These are phyloP conservation scores for Eufriesea mexicana DNA, from an alignment of 1,140 invertebrate genomes.

Conservation along the genomic window DNA sequence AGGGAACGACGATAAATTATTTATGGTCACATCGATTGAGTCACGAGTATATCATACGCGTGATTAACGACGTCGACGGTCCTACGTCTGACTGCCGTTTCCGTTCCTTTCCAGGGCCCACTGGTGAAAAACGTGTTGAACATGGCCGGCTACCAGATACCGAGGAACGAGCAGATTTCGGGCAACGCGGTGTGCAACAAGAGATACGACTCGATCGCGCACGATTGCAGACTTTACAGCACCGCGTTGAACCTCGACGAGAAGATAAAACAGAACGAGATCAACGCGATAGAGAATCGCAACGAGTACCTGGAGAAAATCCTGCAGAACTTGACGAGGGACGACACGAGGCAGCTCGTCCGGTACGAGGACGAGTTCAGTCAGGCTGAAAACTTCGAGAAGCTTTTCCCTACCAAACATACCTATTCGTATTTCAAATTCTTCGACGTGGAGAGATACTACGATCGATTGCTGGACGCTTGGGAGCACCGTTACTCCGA, in stretches of 20 bases:
- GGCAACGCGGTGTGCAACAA: conserved; percentile 44
- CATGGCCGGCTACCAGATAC: conserved; percentile 93
- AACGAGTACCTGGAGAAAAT: conserved; percentile 89
- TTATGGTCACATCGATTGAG: background rate
- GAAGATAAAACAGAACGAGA: conserved; percentile 83
- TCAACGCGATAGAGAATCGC: conserved; percentile 84
- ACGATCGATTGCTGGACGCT: conserved; percentile 96
- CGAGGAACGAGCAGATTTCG: conserved; percentile 79
- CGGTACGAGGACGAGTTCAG: conserved; percentile 95
- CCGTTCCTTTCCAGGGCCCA: conserved; percentile 84
- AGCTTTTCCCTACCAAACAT: conserved; percentile 92
- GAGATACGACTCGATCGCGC: conserved; percentile 57
- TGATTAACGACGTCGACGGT: background rate
- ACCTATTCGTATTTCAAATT: conserved; percentile 91
- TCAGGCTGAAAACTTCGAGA: conserved; percentile 88
- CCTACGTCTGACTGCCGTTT: background rate
- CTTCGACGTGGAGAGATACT: conserved; percentile 93
- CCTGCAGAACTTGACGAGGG: conserved; percentile 89
- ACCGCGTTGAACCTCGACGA: conserved; percentile 79
- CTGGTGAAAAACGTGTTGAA: conserved; percentile 95
- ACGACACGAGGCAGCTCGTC: conserved; percentile 93
- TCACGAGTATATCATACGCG: background rate
- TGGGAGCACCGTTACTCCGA: conserved; percentile 91
- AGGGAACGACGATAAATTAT: conserved; percentile 5
- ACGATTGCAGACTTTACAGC: conserved; percentile 77